phyloP scores from a whole-genome alignment of 2,113 vertebrate species.

The Neopipo cinnamomea region DNA sequence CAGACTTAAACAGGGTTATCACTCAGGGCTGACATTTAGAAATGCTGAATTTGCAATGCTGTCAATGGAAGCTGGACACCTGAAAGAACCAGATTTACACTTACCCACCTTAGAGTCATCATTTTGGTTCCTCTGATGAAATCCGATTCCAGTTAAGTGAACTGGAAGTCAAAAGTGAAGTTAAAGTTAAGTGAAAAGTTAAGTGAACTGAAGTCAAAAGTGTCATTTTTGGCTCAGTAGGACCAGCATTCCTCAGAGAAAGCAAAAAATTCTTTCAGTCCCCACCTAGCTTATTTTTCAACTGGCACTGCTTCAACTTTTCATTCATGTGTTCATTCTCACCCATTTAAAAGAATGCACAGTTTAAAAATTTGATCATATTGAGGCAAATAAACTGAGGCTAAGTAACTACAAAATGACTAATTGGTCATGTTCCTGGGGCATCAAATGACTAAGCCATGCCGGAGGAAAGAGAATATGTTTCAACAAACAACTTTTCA shows the following conservation, averaged over 20 bases:
- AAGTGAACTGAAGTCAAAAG: not conserved
- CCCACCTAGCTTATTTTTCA: not conserved
- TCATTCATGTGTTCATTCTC: not conserved
- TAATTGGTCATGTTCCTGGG: not conserved
- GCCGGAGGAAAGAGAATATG: not conserved
- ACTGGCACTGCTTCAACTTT: not conserved
- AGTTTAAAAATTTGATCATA: not conserved
- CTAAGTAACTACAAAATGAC: not conserved
- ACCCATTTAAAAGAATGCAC: not conserved
- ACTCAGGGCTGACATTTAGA: not conserved
- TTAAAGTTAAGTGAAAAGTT: too few relatives aligned
- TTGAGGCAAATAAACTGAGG: not conserved
- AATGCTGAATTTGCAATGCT: not conserved
- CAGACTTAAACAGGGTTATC: not conserved
- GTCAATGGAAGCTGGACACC: not conserved
- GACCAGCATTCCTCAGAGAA: not conserved
- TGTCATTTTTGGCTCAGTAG: accelerated
- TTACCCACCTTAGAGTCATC: not conserved
- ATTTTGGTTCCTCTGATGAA: not conserved
- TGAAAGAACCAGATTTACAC: not conserved
- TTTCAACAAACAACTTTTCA: not conserved
- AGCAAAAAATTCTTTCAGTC: not conserved
- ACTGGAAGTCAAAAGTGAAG: not conserved
- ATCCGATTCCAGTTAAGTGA: not conserved
- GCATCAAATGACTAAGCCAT: not conserved